Evolutionary conservation across 2,113 vertebrate genomes (phyloP).

Genomic region (Panthera uncia): DNA sequence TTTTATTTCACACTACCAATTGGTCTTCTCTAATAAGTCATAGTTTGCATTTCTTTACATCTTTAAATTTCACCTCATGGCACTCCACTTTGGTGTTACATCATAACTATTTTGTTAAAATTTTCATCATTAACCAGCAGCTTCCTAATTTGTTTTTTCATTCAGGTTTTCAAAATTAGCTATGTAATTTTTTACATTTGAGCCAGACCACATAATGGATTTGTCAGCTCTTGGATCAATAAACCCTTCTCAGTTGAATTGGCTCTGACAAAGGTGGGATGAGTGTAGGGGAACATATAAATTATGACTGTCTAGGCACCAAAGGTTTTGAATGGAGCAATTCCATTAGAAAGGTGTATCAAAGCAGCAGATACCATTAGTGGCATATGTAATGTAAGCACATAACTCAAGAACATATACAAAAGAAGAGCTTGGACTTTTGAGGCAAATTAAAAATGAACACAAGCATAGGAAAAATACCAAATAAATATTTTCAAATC

Average conservation of each 20-base stretch:
- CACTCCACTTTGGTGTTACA: not conserved
- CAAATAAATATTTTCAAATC: not conserved
- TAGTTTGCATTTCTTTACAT: not conserved
- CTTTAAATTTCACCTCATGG: not conserved
- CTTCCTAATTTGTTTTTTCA: not conserved
- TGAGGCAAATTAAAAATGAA: not conserved
- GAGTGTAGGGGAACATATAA: not conserved
- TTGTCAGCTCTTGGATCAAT: not conserved
- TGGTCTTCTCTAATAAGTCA: not conserved
- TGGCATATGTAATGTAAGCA: not conserved
- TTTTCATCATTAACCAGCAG: not conserved
- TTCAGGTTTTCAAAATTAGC: not conserved
- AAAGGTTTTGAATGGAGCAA: not conserved
- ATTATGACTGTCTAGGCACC: not conserved
- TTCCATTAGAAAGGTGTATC: not conserved
- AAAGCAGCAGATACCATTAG: not conserved
- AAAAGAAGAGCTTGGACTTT: not conserved
- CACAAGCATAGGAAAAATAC: not conserved
- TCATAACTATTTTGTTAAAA: not conserved
- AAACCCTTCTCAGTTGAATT: not conserved
- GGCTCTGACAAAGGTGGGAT: not conserved
- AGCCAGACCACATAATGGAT: not conserved
- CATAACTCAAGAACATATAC: not conserved
- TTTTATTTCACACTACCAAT: not conserved
- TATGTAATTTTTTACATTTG: not conserved